Conservation (phyloP, 2,888 invertebrate genomes). For the Drosophila robusta region DNA sequence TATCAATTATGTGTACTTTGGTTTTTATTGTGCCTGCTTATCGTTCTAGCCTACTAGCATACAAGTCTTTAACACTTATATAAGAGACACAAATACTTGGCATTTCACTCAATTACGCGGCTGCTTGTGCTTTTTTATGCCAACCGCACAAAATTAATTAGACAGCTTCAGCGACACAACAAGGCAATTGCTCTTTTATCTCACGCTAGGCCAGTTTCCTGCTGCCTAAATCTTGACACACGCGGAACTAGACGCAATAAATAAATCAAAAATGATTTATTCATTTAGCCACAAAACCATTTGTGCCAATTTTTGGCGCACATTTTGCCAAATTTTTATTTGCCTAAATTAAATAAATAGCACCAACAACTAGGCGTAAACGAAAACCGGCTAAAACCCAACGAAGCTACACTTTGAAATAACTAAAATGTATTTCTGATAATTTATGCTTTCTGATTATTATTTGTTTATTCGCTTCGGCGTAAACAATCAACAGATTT, state of each 20-base stretch:
- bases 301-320: constrained; percentile 46
- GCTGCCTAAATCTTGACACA: constrained; percentile 25
- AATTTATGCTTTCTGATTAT: constrained; percentile 46
- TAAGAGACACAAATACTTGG: not conserved
- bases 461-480: constrained; percentile 37
- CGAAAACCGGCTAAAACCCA: constrained; percentile 42
- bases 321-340: constrained; percentile 2
- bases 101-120: constrained; percentile 1
- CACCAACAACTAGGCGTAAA: constrained; percentile 7
- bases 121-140: constrained; percentile 10
- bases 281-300: constrained; percentile 21
- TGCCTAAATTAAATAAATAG: constrained; percentile 19
- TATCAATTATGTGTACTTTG: constrained; percentile 5
- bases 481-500: constrained; percentile 53
- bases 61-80: constrained; percentile 2
- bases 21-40: constrained; percentile 14
- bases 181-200: constrained; percentile 24
- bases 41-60: constrained; percentile 13
- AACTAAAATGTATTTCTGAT: constrained; percentile 17
- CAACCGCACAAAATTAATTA: constrained; percentile 18
- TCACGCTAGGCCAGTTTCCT: constrained; percentile 37
- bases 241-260: constrained; percentile 45
- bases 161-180: constrained; percentile 18
- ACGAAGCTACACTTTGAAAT: constrained; percentile 16
- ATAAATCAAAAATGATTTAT: constrained; percentile 54